Evolutionary conservation across 2,113 vertebrate species (phyloP).

Genomic region (Panurus biarmicus): DNA sequence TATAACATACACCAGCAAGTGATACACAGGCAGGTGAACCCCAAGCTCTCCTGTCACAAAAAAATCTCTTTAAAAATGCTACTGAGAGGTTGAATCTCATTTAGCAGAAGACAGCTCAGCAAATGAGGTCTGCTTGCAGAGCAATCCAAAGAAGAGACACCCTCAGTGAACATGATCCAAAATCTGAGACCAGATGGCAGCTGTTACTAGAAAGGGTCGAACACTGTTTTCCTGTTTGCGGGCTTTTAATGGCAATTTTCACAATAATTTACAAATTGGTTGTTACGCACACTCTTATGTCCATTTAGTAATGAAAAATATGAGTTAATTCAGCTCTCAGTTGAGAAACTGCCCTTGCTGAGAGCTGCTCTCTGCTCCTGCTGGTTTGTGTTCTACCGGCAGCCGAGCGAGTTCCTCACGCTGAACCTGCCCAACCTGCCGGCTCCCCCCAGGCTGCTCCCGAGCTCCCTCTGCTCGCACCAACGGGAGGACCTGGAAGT

Average conservation of each 20-base stretch:
- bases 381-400: neutral
- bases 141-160: neutral
- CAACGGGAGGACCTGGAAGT: neutral
- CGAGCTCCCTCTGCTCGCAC: neutral
- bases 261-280: constrained; percentile 21
- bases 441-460: neutral
- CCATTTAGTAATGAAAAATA: neutral
- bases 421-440: neutral
- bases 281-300: neutral
- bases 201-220: neutral
- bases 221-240: neutral
- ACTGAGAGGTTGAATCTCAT: neutral
- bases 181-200: neutral
- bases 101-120: neutral
- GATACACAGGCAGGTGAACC: neutral
- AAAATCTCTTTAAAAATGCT: neutral
- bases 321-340: neutral
- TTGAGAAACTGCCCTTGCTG: neutral
- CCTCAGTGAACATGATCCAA: neutral
- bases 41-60: neutral
- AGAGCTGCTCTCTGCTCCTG: neutral
- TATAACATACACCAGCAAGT: neutral
- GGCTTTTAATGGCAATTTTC: constrained; percentile 45
- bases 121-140: fast-evolving
- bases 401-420: neutral